Evolutionary conservation across 2,888 invertebrate genomes (phyloP).

Genomic region (Xestia xanthographa): DNA sequence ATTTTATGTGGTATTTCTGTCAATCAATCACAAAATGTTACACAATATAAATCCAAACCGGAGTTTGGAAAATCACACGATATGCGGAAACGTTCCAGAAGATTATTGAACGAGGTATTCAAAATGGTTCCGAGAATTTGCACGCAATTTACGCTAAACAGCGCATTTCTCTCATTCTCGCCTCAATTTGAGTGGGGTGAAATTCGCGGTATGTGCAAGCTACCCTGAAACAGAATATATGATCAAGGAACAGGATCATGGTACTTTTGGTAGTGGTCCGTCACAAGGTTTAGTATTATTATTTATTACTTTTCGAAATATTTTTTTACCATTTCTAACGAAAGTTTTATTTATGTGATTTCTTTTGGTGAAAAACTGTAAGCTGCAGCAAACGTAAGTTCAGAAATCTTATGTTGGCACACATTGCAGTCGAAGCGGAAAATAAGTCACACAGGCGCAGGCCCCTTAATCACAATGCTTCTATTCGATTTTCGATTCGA

Average conservation of each 20-base stretch:
- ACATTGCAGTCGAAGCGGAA: background rate
- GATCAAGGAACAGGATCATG: conserved; percentile 7
- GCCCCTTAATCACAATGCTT: no score
- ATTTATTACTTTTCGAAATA: no score
- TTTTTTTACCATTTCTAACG: no score
- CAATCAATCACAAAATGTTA: background rate
- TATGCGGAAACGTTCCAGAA: background rate
- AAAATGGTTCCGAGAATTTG: conserved; percentile 1
- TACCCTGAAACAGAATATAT: conserved; percentile 45
- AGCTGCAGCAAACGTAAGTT: no score
- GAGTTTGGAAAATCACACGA: background rate
- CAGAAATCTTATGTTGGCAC: background rate
- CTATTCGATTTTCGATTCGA: no score
- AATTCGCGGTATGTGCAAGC: background rate
- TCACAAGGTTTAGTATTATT: background rate
- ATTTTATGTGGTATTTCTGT: background rate
- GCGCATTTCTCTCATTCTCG: conserved; percentile 3
- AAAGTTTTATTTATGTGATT: no score
- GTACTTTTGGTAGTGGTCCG: background rate
- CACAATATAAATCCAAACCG: background rate
- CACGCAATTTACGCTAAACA: conserved; percentile 3
- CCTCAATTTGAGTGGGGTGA: conserved; percentile 7
- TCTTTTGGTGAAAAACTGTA: no score
- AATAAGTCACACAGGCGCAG: background rate
- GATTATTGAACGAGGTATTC: conserved; percentile 1